phyloP scores from a whole-genome alignment of 2,888 invertebrate species.

The Osmoderma eremita region DNA sequence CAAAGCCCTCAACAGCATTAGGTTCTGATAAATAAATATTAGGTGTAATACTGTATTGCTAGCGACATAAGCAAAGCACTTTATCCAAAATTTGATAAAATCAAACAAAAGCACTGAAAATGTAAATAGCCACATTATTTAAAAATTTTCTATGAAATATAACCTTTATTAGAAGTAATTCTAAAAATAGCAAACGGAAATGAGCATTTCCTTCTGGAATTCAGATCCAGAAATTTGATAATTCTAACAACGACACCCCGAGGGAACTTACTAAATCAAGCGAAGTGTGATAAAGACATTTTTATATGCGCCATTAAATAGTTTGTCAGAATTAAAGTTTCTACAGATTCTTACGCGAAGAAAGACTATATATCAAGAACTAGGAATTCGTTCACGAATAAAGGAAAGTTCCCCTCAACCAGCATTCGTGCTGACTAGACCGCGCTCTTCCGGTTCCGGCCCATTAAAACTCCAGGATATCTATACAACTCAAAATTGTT shows the following conservation, averaged over 20 bases:
- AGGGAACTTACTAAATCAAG: conserved; percentile 16
- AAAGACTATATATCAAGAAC: conserved; percentile 48
- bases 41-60: too few relatives aligned
- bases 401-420: conserved; percentile 36
- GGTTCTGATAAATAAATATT: too few relatives aligned
- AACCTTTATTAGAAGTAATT: too few relatives aligned
- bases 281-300: conserved; percentile 41
- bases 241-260: too few relatives aligned
- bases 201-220: background rate
- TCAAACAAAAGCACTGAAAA: too few relatives aligned
- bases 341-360: conserved; percentile 44
- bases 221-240: background rate
- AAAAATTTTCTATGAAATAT: too few relatives aligned
- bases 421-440: conserved; percentile 39
- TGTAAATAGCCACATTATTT: too few relatives aligned
- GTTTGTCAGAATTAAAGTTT: conserved; percentile 52
- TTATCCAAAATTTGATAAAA: too few relatives aligned
- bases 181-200: too few relatives aligned
- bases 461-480: conserved; percentile 52
- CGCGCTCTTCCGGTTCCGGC: conserved; percentile 52
- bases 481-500: conserved; percentile 48
- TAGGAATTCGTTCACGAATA: conserved; percentile 38
- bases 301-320: conserved; percentile 50
- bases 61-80: too few relatives aligned
- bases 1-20: too few relatives aligned